Evolutionary conservation across 2,888 invertebrate genomes (phyloP).

Genomic region (Agrilus cyanescens): DNA sequence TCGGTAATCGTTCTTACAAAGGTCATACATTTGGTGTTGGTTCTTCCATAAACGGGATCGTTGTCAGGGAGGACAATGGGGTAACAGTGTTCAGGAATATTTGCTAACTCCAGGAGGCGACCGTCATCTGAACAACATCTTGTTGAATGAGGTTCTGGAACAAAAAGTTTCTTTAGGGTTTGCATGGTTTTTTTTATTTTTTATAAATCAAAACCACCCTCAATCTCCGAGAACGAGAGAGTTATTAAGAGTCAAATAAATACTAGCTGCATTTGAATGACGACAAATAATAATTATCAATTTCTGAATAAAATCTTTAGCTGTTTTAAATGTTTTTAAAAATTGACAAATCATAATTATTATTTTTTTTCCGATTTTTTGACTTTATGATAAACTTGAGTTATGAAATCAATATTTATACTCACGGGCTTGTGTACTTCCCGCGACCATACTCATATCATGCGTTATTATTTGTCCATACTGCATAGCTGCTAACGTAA

Average conservation of each 20-base stretch:
- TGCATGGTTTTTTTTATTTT: too few relatives aligned
- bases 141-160: constrained; percentile 44
- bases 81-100: constrained; percentile 39
- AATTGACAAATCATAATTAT: too few relatives aligned
- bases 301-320: background rate
- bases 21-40: constrained; percentile 54
- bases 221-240: too few relatives aligned
- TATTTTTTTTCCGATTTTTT: too few relatives aligned
- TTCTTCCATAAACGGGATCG: constrained; percentile 43
- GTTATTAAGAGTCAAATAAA: constrained; percentile 2
- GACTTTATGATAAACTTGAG: too few relatives aligned
- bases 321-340: too few relatives aligned
- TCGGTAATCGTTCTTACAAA: constrained; percentile 60
- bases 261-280: background rate
- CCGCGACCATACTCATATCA: constrained; percentile 65
- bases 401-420: constrained; percentile 17
- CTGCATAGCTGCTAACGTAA: constrained; percentile 65
- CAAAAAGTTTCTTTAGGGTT: constrained; percentile 2
- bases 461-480: constrained; percentile 72
- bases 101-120: constrained; percentile 36
- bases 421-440: constrained; percentile 66
- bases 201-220: too few relatives aligned
- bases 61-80: constrained; percentile 42
- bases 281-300: background rate
- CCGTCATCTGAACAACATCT: constrained; percentile 52